Evolutionary conservation across 2,888 invertebrate species (phyloP).

Genomic region (Ariolimax columbianus): DNA sequence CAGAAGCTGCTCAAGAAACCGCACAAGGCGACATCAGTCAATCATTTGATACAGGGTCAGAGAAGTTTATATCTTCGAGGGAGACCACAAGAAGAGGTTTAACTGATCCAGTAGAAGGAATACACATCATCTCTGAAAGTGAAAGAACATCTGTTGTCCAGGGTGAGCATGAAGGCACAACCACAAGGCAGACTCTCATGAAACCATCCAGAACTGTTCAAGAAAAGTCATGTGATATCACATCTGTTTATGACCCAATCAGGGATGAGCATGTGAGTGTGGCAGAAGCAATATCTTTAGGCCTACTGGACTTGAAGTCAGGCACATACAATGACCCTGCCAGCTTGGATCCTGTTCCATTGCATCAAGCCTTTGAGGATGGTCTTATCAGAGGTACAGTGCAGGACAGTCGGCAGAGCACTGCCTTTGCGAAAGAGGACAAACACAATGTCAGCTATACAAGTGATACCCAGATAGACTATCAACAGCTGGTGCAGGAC

Average conservation of each 20-base stretch:
- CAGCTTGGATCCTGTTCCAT: slow-evolving; percentile 81
- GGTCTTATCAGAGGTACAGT: slow-evolving; percentile 84
- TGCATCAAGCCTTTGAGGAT: slow-evolving; percentile 88
- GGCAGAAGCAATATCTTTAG: slow-evolving; percentile 76
- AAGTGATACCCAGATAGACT: slow-evolving; percentile 84
- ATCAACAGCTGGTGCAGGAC: slow-evolving; percentile 10
- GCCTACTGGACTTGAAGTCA: slow-evolving; percentile 78
- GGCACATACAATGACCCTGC: slow-evolving; percentile 79
- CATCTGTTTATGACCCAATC: slow-evolving; percentile 56
- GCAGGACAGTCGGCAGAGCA: slow-evolving; percentile 51
- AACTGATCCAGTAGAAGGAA: slow-evolving; percentile 86
- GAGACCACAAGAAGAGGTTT: slow-evolving; percentile 94
- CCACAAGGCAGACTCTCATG: slow-evolving; percentile 38
- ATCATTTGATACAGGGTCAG: slow-evolving; percentile 85
- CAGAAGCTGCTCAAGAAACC: slow-evolving; percentile 9
- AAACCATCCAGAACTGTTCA: slow-evolving; percentile 45
- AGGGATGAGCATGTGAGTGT: slow-evolving; percentile 58
- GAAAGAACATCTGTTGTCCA: slow-evolving; percentile 54
- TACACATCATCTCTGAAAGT: slow-evolving; percentile 79
- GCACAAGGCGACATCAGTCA: slow-evolving; percentile 15
- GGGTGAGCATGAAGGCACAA: slow-evolving; percentile 53
- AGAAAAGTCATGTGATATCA: slow-evolving; percentile 50
- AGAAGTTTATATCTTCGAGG: slow-evolving; percentile 87
- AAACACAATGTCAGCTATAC: slow-evolving; percentile 76
- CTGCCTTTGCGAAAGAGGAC: slow-evolving; percentile 53